Conservation (phyloP, 1,140 invertebrate genomes). For the Colletes latitarsis region DNA sequence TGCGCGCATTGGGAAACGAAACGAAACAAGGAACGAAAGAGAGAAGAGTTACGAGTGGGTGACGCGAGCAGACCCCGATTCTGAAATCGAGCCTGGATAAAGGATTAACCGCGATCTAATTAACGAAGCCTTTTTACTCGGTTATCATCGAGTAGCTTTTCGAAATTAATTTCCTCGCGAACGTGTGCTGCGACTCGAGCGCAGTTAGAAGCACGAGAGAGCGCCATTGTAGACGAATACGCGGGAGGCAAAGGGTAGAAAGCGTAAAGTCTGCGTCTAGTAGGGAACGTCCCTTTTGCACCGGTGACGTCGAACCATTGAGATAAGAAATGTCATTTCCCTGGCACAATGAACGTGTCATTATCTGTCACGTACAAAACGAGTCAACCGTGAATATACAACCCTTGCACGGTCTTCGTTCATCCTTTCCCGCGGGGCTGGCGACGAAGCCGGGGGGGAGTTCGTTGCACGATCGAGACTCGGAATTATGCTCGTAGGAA, state of each 20-base stretch:
- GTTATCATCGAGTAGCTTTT: slow-evolving; percentile 44
- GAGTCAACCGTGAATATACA: slow-evolving; percentile 36
- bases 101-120: slow-evolving; percentile 63
- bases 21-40: background rate
- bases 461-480: slow-evolving; percentile 8
- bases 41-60: background rate
- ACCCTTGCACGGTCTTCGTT: slow-evolving; percentile 7
- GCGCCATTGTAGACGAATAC: background rate
- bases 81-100: slow-evolving; percentile 38
- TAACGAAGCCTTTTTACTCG: slow-evolving; percentile 51
- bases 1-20: background rate
- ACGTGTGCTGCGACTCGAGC: background rate
- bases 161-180: slow-evolving; percentile 54
- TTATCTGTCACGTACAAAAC: slow-evolving; percentile 52
- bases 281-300: slow-evolving; percentile 23
- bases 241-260: background rate
- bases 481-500: background rate
- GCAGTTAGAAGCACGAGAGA: background rate
- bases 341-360: slow-evolving; percentile 56
- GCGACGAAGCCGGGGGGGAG: background rate
- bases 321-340: slow-evolving; percentile 67
- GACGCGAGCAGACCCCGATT: too few relatives aligned
- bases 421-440: background rate
- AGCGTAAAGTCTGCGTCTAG: slow-evolving; percentile 4
- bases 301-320: slow-evolving; percentile 38